phyloP scores from a whole-genome alignment of 2,888 invertebrate genomes.

The Idaea biselata region DNA sequence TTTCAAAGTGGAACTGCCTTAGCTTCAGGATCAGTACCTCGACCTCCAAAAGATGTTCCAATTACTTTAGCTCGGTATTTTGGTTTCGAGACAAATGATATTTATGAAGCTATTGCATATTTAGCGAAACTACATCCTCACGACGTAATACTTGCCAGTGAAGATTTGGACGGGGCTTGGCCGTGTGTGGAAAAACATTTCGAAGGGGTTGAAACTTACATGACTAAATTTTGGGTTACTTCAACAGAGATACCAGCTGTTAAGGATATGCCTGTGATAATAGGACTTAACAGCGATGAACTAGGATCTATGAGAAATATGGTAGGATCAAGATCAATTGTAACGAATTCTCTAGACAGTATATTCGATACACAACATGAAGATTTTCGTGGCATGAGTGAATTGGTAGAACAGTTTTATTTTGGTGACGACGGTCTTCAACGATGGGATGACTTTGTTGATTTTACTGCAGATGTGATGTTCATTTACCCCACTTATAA shows the following conservation, averaged over 20 bases:
- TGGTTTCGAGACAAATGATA: conserved; percentile 32
- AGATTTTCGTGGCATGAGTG: conserved; percentile 26
- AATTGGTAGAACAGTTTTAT: conserved; percentile 34
- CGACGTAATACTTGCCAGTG: conserved; percentile 32
- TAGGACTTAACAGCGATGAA: conserved; percentile 40
- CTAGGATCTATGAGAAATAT: background rate
- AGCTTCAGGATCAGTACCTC: conserved; percentile 17
- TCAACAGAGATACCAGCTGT: conserved; percentile 27
- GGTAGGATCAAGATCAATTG: conserved; percentile 4
- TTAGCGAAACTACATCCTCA: conserved; percentile 33
- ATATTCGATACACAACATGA: conserved; percentile 30
- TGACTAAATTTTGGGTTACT: conserved; percentile 32
- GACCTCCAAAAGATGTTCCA: conserved; percentile 33
- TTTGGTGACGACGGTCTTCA: conserved; percentile 28
- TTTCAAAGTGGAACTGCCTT: conserved; percentile 42
- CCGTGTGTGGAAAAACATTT: conserved; percentile 42
- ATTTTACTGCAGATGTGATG: conserved; percentile 39
- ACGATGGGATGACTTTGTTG: conserved; percentile 18
- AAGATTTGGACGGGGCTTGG: conserved; percentile 16
- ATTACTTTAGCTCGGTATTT: conserved; percentile 36
- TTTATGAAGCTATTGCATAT: conserved; percentile 39
- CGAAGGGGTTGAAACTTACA: conserved; percentile 36
- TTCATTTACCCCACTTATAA: conserved; percentile 38
- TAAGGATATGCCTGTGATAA: conserved; percentile 33
- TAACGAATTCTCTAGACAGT: conserved; percentile 13